Evolutionary conservation across 2,113 vertebrate species (phyloP), one percentile per base, ranked within the genome.

Genomic region (Campylomormyrus tamandua): DNA sequence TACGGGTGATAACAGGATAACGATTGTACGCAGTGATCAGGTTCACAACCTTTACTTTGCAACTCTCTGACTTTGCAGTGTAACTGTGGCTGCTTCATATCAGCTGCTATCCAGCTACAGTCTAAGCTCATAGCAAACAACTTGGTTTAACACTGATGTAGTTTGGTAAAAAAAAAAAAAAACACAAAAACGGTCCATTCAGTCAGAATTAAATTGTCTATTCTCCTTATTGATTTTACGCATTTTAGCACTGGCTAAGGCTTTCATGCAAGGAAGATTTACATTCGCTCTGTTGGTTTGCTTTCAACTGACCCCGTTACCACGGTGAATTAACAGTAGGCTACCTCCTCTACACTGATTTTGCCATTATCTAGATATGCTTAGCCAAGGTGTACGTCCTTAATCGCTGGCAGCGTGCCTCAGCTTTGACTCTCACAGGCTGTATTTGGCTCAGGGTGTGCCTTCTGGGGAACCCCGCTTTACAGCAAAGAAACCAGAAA

Each of bases 121-220:
- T 86, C 83, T 17, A 48, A 50, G 46, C 2, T 3, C 17, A 83
- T 1, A n/a, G 45, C 83, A 49, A 85, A 48, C 42, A 50, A 48
- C 48, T 15, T n/a, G n/a, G 83, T n/a, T 85, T 85, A 48, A 58
- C 2, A 58, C 5, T 84, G 83, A 24, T 84, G 6, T 50, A 1
- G n/a, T 49, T 15, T 4, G 11, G 83, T n/a, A 5, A 86, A 86
- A 86, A 50, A 84, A 50, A 84, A 49, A 31, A 11, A 66, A 49
- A 10, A 49, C 7, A 7, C 48, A 49, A 49, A 27, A 50, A 7
- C 3, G 0, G 42, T 49, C 45, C 10, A 45, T 15, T 45, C 83
- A 86, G 45, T 27, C 83, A 86, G 83, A 86, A 86, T 49, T 86
- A 15, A 86, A 50, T n/a, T 31, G 83, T 86, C n/a, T 49, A 46